Base-by-base conservation (phyloP, 2,113 vertebrate species). In the Campylomormyrus tamandua region DNA sequence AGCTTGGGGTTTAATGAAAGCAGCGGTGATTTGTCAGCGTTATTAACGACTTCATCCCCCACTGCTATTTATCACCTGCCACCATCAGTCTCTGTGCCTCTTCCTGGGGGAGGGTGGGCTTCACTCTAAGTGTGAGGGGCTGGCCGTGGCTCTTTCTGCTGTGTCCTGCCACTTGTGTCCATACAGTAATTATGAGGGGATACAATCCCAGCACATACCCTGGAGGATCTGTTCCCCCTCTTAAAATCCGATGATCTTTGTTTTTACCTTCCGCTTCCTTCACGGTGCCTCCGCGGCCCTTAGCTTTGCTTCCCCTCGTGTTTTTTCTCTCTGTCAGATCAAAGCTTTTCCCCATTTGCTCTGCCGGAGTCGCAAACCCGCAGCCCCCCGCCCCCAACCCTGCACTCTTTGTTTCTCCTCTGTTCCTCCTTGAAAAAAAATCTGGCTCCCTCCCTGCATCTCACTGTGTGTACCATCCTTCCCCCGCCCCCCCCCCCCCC, bases 1-100 rank as follows among this genome's bases (percentile, higher is more conserved):
- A 95, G 95, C 94, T 89, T 87, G 92, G 94, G 94, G 91, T 93
- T 93, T 96, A 96, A 96, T 96, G 95, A 96, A 96, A 96, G 95
- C 94, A 95, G 93, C 92, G 93, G 95, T 93, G 92, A 96, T 96
- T 95, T 95, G 94, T 96, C 96, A 96, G 93, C 93, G 91, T 95
- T 95, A 95, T 94, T 94, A 94, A 95, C 93, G 89, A 93, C 93
- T 94, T 93, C 93, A 93, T 94, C 94, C 94, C 91, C 92, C 92
- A 88, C 84, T 87, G 88, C 95, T 93, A 95, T 96, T 95, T 94
- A 96, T 95, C 95, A 95, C 92, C 90, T 89, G 42, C 91, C 93
- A 91, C 93, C 93, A 85, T 92, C 93, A 48, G 92, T 92, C 93
- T 91, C 93, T 95, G 92, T 92, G 92, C 93, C 93, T 94, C 95